Evolutionary conservation across 2,797 vertebrate genomes (phyloP).

Genomic region (Clarias platycephalus): DNA sequence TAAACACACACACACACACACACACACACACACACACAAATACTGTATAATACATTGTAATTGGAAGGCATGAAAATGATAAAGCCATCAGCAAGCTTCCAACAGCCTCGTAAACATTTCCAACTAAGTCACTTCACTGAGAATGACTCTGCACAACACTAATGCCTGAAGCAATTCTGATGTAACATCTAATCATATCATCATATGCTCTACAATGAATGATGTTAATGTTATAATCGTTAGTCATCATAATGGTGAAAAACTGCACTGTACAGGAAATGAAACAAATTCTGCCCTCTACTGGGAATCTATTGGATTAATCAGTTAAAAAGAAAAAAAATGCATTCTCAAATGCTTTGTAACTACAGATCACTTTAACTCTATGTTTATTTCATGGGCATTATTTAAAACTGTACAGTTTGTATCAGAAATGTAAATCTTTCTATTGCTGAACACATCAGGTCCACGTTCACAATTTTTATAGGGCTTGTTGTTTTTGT

Average conservation of each 20-base stretch:
- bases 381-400: too few relatives aligned
- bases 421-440: neutral
- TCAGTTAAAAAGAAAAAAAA: neutral
- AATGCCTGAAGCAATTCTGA: slow-evolving; percentile 19
- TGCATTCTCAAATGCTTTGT: neutral
- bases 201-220: neutral
- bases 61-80: slow-evolving; percentile 13
- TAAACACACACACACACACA: slow-evolving; percentile 1
- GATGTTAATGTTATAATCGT: neutral
- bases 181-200: neutral
- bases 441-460: neutral
- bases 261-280: neutral
- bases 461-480: neutral
- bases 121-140: neutral
- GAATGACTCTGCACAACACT: neutral
- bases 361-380: neutral
- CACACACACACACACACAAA: neutral
- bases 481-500: neutral
- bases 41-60: neutral
- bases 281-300: slow-evolving; percentile 48
- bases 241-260: neutral
- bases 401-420: neutral
- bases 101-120: neutral
- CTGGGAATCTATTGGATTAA: slow-evolving; percentile 17
- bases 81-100: slow-evolving; percentile 6